Evolutionary conservation across 2,113 vertebrate species (phyloP).

Genomic region (Atlantisia rogersi): DNA sequence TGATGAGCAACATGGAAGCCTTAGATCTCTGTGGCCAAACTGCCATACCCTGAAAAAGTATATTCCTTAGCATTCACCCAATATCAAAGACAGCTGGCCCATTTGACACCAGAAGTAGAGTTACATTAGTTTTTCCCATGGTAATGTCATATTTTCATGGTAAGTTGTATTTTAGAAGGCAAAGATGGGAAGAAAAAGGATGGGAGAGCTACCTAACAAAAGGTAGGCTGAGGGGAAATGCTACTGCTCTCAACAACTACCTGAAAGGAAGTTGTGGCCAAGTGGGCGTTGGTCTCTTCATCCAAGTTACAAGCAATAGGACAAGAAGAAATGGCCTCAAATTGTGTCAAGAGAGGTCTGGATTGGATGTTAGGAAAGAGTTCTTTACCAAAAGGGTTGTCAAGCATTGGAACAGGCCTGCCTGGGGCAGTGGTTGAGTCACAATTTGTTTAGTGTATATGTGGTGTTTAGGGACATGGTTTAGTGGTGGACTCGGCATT

Average conservation of each 20-base stretch:
- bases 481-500: not conserved
- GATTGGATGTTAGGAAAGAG: not conserved
- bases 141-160: not conserved
- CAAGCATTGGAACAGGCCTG: not conserved
- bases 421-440: not conserved
- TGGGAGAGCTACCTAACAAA: not conserved
- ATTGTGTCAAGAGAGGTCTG: fast-evolving
- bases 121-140: not conserved
- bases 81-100: no score
- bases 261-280: not conserved
- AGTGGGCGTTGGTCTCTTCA: not conserved
- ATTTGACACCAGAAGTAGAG: not conserved
- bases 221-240: not conserved
- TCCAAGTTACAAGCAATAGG: fast-evolving
- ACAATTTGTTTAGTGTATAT: not conserved
- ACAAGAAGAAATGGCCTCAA: not conserved
- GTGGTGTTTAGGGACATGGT: not conserved
- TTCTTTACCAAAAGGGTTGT: fast-evolving
- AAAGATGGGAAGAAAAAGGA: not conserved
- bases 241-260: fast-evolving
- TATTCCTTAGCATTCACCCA: not conserved
- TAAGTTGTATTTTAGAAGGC: not conserved
- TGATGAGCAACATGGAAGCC: not conserved
- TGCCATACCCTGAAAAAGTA: not conserved
- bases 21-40: not conserved